Conservation (phyloP, 2,113 vertebrate genomes). For the Cricetomys ansorgei region DNA sequence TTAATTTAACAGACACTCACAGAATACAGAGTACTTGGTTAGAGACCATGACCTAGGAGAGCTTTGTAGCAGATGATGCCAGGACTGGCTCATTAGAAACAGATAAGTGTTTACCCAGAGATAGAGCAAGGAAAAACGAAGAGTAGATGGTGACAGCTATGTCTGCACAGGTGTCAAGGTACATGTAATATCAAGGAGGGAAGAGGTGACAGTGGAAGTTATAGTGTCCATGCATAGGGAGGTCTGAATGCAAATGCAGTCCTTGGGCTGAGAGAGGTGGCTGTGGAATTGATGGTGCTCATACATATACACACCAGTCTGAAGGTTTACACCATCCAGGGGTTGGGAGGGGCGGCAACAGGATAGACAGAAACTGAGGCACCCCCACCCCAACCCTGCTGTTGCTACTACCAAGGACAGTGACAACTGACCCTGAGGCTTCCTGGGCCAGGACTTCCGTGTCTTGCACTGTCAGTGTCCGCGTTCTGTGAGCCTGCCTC, state of each 20-base stretch:
- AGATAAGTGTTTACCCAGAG: neutral
- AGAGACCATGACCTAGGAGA: neutral
- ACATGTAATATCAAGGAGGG: fast-evolving
- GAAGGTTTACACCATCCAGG: neutral
- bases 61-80: too few species aligned
- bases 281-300: neutral
- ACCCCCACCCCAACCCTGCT: neutral
- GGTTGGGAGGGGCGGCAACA: too few species aligned
- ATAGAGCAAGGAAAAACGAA: neutral
- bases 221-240: neutral
- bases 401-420: neutral
- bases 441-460: too few species aligned
- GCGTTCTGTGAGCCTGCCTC: neutral
- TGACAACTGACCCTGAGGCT: neutral
- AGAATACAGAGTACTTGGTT: fast-evolving
- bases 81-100: neutral
- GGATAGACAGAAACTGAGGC: neutral
- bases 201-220: too few species aligned
- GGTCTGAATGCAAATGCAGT: neutral
- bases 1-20: neutral
- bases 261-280: neutral
- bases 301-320: neutral
- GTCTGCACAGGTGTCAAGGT: neutral
- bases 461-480: too few species aligned
- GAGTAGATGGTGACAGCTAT: neutral